Conservation (phyloP, 1,140 invertebrate species). For the Heliconius nattereri region DNA sequence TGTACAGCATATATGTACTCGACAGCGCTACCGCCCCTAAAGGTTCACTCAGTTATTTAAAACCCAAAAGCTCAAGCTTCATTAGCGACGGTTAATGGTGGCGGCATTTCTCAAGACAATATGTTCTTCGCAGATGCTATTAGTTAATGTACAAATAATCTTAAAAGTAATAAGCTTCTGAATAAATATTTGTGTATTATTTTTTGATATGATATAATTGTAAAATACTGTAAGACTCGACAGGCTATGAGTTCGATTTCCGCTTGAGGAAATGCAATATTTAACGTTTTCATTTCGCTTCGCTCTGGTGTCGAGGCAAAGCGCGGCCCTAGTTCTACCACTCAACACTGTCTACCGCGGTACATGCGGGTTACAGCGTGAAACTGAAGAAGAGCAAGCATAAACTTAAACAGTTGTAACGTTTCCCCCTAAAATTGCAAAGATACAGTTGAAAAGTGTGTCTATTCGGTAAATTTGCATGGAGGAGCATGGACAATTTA, state of each 20-base stretch:
- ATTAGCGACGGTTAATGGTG: slow-evolving; percentile 81
- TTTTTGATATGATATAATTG: too few relatives aligned
- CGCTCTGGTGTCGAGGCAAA: too few relatives aligned
- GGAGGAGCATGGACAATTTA: slow-evolving; percentile 76
- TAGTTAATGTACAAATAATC: slow-evolving; percentile 35
- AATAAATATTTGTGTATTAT: neutral
- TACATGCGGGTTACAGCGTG: too few relatives aligned
- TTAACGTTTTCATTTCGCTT: too few relatives aligned
- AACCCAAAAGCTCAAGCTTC: slow-evolving; percentile 78
- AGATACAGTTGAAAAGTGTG: slow-evolving; percentile 64
- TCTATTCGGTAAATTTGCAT: slow-evolving; percentile 74
- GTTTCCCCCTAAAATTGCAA: slow-evolving; percentile 22
- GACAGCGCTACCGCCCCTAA: slow-evolving; percentile 57
- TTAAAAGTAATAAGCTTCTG: neutral
- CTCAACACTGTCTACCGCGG: too few relatives aligned
- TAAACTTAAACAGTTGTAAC: neutral
- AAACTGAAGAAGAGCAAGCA: neutral
- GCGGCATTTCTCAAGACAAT: slow-evolving; percentile 67
- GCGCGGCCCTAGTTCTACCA: too few relatives aligned
- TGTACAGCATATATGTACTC: slow-evolving; percentile 48
- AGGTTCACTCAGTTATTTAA: slow-evolving; percentile 74
- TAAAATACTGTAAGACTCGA: too few relatives aligned
- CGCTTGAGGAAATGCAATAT: too few relatives aligned
- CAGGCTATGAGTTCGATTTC: too few relatives aligned
- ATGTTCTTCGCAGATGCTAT: slow-evolving; percentile 57